A percentile compares a stretch with the other conserved stretches of the same genome.
phyloP scores from a whole-genome alignment of 1,140 invertebrate species.

The Rhyzopertha dominica region DNA sequence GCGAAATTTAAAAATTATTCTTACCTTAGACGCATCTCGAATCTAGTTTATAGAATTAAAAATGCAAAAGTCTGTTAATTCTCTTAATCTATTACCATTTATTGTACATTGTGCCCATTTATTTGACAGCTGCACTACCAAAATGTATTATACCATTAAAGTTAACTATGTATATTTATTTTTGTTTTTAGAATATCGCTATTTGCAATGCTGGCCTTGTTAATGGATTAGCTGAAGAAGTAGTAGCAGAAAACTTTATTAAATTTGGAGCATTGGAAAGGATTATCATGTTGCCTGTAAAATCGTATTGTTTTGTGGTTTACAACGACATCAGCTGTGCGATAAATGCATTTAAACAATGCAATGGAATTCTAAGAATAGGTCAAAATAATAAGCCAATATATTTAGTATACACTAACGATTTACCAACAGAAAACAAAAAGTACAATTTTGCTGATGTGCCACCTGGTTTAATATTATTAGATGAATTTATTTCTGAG shows the following conservation, averaged over 20 bases:
- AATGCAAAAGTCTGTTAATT: too few relatives aligned
- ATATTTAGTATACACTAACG: constrained; percentile 60
- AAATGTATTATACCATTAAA: too few relatives aligned
- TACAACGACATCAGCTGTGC: constrained; percentile 52
- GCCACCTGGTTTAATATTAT: constrained; percentile 69
- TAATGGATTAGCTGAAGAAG: constrained; percentile 62
- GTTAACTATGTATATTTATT: too few relatives aligned
- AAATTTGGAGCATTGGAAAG: constrained; percentile 50
- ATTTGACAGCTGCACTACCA: too few relatives aligned
- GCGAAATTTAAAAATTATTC: too few relatives aligned
- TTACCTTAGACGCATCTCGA: too few relatives aligned
- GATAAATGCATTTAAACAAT: constrained; percentile 46
- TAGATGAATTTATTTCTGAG: constrained; percentile 68
- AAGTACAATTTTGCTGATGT: constrained; percentile 34
- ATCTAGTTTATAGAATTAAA: too few relatives aligned
- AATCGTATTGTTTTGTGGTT: constrained; percentile 71
- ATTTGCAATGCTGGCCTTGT: constrained; percentile 73
- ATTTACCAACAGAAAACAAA: constrained; percentile 43
- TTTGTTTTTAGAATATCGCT: constrained; percentile 43
- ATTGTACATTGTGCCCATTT: too few relatives aligned
- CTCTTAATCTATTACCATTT: too few relatives aligned
- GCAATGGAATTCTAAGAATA: constrained; percentile 52
- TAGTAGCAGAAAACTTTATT: constrained; percentile 51
- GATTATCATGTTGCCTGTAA: constrained; percentile 62
- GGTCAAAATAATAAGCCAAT: constrained; percentile 53